These are phyloP conservation scores for Phytoseiulus persimilis DNA, from an alignment of 2,888 invertebrate species.

Conservation along the genomic window DNA sequence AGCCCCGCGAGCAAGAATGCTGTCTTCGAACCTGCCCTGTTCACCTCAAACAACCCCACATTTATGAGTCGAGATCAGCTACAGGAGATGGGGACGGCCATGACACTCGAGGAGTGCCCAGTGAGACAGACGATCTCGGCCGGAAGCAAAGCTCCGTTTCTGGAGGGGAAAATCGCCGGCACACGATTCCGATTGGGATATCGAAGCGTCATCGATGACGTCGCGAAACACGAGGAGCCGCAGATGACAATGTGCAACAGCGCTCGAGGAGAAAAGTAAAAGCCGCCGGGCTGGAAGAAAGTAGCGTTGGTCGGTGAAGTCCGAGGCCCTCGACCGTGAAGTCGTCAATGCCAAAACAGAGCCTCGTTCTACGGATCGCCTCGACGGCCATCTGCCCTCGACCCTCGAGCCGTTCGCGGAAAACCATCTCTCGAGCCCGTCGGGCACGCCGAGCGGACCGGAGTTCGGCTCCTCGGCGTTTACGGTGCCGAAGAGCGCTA, in stretches of 20 bases:
- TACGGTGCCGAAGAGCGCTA: too few species aligned
- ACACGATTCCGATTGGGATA: background rate
- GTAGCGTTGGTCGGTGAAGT: background rate
- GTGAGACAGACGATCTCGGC: background rate
- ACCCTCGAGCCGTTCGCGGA: background rate
- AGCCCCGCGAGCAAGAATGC: too few species aligned
- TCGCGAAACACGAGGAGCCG: background rate
- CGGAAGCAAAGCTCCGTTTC: background rate
- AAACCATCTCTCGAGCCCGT: background rate
- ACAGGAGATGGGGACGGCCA: too few species aligned
- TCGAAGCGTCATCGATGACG: background rate
- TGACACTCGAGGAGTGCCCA: too few species aligned
- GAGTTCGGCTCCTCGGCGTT: too few species aligned
- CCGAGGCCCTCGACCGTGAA: conserved; percentile 5
- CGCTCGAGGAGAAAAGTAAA: background rate
- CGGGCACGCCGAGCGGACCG: background rate
- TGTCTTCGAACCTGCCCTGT: too few species aligned
- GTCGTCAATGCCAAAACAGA: background rate
- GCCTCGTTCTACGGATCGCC: background rate
- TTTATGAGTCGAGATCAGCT: too few species aligned
- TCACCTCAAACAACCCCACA: too few species aligned
- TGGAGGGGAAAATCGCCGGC: background rate
- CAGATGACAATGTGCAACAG: background rate
- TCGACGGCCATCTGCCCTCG: background rate
- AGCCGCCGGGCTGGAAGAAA: background rate